Evolutionary conservation across 2,797 vertebrate species (phyloP).

Genomic region (Eupleurogrammus muticus): DNA sequence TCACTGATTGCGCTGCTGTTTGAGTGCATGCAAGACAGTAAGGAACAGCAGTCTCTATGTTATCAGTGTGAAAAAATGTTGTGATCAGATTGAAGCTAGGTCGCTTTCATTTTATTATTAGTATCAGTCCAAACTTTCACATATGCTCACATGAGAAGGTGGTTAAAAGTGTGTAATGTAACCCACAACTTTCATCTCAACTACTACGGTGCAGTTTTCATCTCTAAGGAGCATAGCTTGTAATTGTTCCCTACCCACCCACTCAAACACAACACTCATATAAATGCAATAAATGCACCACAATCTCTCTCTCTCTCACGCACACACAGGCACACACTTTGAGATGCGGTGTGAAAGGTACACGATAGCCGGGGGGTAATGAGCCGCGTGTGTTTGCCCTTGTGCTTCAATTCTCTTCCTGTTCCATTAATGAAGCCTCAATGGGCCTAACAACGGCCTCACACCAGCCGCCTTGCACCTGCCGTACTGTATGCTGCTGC

Average conservation of each 20-base stretch:
- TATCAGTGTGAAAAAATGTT: constrained; percentile 2
- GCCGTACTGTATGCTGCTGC: constrained; percentile 29
- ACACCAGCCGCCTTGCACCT: constrained; percentile 44
- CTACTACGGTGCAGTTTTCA: constrained; percentile 14
- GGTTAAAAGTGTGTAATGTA: neutral
- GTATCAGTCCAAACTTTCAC: neutral
- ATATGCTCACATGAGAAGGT: neutral
- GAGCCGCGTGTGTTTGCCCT: constrained; percentile 76
- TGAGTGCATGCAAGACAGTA: neutral
- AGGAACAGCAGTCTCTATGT: neutral
- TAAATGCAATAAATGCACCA: constrained; percentile 60
- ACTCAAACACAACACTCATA: constrained; percentile 51
- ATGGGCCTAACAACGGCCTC: constrained; percentile 54
- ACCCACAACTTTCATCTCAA: constrained; percentile 5
- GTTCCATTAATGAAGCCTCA: constrained; percentile 78
- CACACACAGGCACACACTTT: constrained; percentile 68
- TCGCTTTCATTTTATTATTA: neutral
- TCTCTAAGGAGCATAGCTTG: constrained; percentile 30
- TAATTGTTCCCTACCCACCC: constrained; percentile 38
- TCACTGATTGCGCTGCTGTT: neutral
- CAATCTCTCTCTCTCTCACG: constrained; percentile 31
- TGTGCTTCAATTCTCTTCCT: constrained; percentile 74
- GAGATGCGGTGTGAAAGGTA: constrained; percentile 79
- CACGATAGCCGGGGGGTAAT: constrained; percentile 72
- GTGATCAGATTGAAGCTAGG: neutral